Percentiles rank a stretch among this genome's conserved stretches.
These are phyloP conservation scores for Thysanoteuthis rhombus DNA, from an alignment of 2,888 invertebrate genomes.

Conservation along the genomic window DNA sequence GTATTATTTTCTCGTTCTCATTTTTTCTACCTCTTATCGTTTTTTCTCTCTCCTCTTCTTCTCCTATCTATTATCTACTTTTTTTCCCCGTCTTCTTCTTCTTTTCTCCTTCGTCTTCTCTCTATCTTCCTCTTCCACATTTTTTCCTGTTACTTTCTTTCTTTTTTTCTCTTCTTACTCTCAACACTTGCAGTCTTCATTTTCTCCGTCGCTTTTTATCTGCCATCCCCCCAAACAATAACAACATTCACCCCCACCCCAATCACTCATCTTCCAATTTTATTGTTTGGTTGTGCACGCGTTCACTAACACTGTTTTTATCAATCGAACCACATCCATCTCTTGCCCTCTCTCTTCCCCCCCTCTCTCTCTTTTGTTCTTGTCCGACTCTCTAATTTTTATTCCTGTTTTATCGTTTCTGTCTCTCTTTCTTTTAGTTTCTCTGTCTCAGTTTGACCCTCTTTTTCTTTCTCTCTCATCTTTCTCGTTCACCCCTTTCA, in stretches of 20 bases:
- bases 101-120: not conserved
- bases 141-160: too few species aligned
- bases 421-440: too few species aligned
- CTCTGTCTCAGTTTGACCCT: too few species aligned
- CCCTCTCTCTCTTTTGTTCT: not conserved
- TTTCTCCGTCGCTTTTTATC: not conserved
- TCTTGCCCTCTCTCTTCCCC: not conserved
- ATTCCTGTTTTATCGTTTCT: too few species aligned
- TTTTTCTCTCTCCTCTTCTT: too few species aligned
- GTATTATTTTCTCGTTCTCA: too few species aligned
- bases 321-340: not conserved
- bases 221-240: too few species aligned
- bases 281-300: not conserved
- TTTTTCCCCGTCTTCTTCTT: too few species aligned
- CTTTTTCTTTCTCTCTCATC: not conserved
- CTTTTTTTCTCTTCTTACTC: not conserved
- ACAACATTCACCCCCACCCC: not conserved
- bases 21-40: too few species aligned
- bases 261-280: not conserved
- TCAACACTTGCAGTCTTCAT: not conserved
- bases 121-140: not conserved
- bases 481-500: not conserved
- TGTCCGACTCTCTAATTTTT: not conserved
- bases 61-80: too few species aligned
- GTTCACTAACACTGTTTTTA: not conserved